Evolutionary conservation across 2,797 vertebrate species (phyloP), one percentile per base, ranked within the genome.

Genomic region (Premnoplex brunnescens): DNA sequence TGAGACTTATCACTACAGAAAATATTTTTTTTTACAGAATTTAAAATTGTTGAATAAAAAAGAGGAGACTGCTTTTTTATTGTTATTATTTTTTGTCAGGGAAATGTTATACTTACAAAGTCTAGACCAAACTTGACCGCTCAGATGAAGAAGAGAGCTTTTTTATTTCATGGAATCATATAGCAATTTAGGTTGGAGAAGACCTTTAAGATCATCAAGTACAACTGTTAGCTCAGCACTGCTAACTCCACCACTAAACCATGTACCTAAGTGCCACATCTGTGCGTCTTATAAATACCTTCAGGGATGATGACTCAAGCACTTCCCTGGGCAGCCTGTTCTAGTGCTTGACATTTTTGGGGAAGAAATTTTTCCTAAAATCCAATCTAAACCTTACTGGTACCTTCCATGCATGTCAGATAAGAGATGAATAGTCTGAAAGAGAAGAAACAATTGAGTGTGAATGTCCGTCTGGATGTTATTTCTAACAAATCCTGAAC

Each of bases 211-310:
- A 26, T 22, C 14, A 58, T 11, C 19, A 2, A 34, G 4, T 22
- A 28, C 30, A 46, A 1, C 2, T 5, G 1, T 16, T 44, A 13
- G 51, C 15, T n/a, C 19, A 27, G 8, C 0, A 0, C 32, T 68
- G 19, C 17, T 24, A 71, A 46, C 17, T 23, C 37, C 12, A 44
- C 9, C 36, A 18, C 21, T 44, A n/a, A 44, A 44, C 30, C 19
- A 30, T 6, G 6, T 43, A 3, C 17, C 43, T 14, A 19, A 1
- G 17, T 46, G 24, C 21, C 24, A 19, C 21, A 26, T 16, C 28
- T 20, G 24, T 10, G 4, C 1, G 2, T 48, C 7, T 51, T 63
- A 56, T 30, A 58, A 71, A 46, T 30, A 11, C 7, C 63, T 58
- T 12, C 24, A 41, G 8, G 28, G 30, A 34, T 23, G 10, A 18